These are phyloP conservation scores for Xiphorhynchus elegans DNA, from an alignment of 2,113 vertebrate species.

Conservation along the genomic window DNA sequence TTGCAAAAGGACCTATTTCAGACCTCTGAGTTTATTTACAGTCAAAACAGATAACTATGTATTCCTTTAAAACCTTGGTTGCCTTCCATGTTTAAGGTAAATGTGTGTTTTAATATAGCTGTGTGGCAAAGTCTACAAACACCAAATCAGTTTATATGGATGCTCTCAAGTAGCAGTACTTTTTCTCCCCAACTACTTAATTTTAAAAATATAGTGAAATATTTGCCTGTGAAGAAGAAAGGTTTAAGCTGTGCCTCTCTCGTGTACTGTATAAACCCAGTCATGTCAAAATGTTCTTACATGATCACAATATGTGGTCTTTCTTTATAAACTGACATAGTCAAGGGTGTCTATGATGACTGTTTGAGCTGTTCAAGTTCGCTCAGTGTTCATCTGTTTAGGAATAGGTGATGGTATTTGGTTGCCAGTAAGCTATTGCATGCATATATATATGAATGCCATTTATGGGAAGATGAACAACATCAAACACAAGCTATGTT, in stretches of 20 bases:
- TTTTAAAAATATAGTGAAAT: background rate
- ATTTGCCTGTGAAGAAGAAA: background rate
- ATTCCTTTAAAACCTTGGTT: background rate
- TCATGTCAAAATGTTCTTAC: background rate
- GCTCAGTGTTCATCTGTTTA: background rate
- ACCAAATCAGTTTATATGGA: background rate
- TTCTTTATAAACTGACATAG: background rate
- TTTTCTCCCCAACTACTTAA: background rate
- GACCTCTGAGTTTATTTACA: background rate
- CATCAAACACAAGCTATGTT: background rate
- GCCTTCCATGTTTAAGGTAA: conserved; percentile 26
- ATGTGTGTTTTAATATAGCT: background rate
- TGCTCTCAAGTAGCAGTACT: background rate
- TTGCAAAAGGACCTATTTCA: background rate
- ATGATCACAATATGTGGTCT: background rate
- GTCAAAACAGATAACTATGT: background rate
- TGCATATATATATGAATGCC: background rate
- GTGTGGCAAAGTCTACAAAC: background rate
- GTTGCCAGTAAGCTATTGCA: background rate
- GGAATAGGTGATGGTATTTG: background rate
- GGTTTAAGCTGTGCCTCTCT: background rate
- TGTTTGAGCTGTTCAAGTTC: background rate
- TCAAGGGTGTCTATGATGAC: background rate
- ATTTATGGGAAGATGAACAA: background rate
- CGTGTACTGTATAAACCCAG: background rate